Evolutionary conservation across 2,888 invertebrate genomes (phyloP).

Genomic region (Lutraria lutraria): DNA sequence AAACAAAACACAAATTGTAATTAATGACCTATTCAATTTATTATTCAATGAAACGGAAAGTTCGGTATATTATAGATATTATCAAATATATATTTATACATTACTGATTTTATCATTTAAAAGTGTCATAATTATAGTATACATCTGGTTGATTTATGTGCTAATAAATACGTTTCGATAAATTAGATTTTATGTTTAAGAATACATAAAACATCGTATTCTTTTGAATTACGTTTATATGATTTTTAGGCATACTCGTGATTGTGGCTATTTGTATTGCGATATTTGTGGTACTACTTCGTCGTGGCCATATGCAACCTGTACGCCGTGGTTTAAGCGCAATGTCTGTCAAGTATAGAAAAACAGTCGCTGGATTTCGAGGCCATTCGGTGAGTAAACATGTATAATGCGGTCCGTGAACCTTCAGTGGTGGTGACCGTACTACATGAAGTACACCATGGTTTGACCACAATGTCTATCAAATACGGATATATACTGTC

Average conservation of each 20-base stretch:
- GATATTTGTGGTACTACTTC: conserved; percentile 59
- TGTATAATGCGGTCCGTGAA: not conserved
- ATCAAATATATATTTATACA: no score
- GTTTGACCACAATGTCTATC: no score
- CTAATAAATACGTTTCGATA: not conserved
- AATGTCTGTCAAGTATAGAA: conserved; percentile 50
- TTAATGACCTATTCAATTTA: no score
- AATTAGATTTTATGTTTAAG: not conserved
- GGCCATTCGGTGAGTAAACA: not conserved
- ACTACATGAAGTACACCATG: no score
- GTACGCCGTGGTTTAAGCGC: conserved; percentile 49
- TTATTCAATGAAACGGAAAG: no score
- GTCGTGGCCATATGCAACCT: conserved; percentile 59
- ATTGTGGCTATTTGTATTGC: conserved; percentile 55
- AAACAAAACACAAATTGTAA: no score
- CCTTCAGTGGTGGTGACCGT: no score
- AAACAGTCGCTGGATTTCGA: conserved; percentile 12
- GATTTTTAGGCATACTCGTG: conserved; percentile 55
- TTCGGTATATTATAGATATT: no score
- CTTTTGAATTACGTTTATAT: not conserved
- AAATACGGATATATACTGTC: no score
- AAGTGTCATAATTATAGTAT: not conserved
- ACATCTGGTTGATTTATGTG: not conserved
- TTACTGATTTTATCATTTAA: no score
- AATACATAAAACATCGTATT: not conserved